A percentile compares a stretch with the other conserved stretches of the same genome.
Conservation (phyloP, 2,113 vertebrate species). For the Petroica traversi region DNA sequence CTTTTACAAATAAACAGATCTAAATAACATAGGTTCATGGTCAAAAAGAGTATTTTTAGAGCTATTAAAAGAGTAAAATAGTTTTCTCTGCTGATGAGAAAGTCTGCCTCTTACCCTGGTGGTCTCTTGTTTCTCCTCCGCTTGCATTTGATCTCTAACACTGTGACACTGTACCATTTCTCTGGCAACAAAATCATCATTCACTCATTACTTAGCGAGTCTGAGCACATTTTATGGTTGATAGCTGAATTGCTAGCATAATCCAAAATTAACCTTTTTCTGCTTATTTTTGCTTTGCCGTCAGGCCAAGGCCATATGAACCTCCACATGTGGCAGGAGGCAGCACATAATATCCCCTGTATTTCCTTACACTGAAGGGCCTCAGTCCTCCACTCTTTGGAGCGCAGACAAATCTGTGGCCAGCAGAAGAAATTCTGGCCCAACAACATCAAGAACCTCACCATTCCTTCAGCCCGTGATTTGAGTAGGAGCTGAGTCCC, state of each 20-base stretch:
- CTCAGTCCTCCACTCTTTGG: not conserved
- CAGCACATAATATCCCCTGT: not conserved
- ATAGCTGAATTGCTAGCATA: not conserved
- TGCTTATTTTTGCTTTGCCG: not conserved
- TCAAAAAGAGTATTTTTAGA: slow-evolving; percentile 24
- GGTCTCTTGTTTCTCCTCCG: not conserved
- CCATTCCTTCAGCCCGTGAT: not conserved
- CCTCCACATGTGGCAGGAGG: not conserved
- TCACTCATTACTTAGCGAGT: not conserved
- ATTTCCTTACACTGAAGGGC: not conserved
- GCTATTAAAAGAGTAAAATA: slow-evolving; percentile 8
- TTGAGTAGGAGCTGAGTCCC: not conserved
- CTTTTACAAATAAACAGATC: slow-evolving; percentile 43
- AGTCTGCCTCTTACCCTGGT: not conserved
- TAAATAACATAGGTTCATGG: not conserved
- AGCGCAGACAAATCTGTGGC: not conserved
- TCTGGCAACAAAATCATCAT: not conserved
- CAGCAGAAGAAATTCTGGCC: not conserved
- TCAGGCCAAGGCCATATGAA: not conserved
- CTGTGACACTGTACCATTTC: not conserved
- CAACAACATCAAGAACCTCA: rapidly evolving
- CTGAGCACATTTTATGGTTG: not conserved
- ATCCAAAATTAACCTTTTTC: not conserved
- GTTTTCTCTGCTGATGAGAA: not conserved
- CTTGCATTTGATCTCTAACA: not conserved